Evolutionary conservation across 2,113 vertebrate species (phyloP).

Genomic region (Eleginops maclovinus): DNA sequence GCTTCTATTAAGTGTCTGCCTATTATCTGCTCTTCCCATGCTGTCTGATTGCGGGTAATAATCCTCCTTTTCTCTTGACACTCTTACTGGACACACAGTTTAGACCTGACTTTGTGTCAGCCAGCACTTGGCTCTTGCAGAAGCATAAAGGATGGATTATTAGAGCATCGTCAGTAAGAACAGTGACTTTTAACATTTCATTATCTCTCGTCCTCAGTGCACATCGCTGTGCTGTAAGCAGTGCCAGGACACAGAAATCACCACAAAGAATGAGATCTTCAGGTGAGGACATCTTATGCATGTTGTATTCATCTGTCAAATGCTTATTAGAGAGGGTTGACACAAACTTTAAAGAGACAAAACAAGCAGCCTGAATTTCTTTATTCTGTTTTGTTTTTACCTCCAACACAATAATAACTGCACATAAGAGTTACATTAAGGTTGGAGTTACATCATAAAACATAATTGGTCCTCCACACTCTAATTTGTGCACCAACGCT

Average conservation of each 20-base stretch:
- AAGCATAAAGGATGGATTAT: not conserved
- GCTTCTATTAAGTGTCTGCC: not conserved
- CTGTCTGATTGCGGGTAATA: conserved; percentile 26
- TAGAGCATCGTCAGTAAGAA: not conserved
- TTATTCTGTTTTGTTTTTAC: not conserved
- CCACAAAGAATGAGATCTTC: conserved; percentile 98
- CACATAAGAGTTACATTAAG: conserved; percentile 10
- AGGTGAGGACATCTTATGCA: conserved; percentile 84
- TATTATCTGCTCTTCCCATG: not conserved
- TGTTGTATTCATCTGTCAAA: not conserved
- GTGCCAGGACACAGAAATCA: conserved; percentile 97
- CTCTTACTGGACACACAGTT: not conserved
- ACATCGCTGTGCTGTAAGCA: conserved; percentile 97
- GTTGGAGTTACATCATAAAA: conserved; percentile 13
- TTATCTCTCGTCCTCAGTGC: conserved; percentile 83
- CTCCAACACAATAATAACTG: conserved; percentile 19
- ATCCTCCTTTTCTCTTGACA: not conserved
- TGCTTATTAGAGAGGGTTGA: not conserved
- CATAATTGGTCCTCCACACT: not conserved
- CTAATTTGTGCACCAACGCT: not conserved
- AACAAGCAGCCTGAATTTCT: not conserved
- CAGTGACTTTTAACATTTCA: not conserved
- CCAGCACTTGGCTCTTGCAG: not conserved
- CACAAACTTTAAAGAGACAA: too few species aligned
- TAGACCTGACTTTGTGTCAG: not conserved